These are phyloP conservation scores for Peromyscus melanophrys DNA, from an alignment of 2,797 vertebrate genomes.

Conservation along the genomic window DNA sequence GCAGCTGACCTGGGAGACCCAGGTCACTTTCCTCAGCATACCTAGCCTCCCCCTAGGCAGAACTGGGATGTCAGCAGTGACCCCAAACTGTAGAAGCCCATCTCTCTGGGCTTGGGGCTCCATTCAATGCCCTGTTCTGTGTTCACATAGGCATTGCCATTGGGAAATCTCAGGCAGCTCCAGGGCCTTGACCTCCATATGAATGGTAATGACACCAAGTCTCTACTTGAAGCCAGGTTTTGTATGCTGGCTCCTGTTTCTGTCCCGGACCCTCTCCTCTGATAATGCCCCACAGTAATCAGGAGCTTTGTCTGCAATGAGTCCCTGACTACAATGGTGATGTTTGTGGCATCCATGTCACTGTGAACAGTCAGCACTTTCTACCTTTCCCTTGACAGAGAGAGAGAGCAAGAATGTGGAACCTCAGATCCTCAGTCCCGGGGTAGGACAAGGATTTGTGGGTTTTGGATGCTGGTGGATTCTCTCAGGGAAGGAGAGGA, in stretches of 20 bases:
- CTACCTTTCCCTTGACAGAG: neutral
- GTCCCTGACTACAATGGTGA: neutral
- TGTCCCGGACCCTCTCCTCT: neutral
- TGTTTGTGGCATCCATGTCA: neutral
- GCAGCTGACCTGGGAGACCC: neutral
- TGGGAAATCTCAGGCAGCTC: too few species aligned
- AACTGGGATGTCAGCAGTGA: neutral
- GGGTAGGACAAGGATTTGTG: neutral
- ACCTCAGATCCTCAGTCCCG: neutral
- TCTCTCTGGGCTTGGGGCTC: too few species aligned
- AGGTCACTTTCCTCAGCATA: neutral
- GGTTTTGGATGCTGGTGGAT: neutral
- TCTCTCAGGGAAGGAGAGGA: neutral
- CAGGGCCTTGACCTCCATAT: neutral
- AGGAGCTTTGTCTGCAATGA: neutral
- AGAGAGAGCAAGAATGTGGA: neutral
- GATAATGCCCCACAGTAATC: neutral
- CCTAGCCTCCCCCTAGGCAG: neutral
- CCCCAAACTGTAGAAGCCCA: neutral
- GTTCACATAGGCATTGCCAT: too few species aligned
- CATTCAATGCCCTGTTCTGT: too few species aligned
- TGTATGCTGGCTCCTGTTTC: too few species aligned
- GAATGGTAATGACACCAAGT: neutral
- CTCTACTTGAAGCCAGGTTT: neutral
- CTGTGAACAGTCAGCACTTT: neutral